Evolutionary conservation across 2,888 invertebrate genomes (phyloP).

Genomic region (Polyommatus iphigenia): DNA sequence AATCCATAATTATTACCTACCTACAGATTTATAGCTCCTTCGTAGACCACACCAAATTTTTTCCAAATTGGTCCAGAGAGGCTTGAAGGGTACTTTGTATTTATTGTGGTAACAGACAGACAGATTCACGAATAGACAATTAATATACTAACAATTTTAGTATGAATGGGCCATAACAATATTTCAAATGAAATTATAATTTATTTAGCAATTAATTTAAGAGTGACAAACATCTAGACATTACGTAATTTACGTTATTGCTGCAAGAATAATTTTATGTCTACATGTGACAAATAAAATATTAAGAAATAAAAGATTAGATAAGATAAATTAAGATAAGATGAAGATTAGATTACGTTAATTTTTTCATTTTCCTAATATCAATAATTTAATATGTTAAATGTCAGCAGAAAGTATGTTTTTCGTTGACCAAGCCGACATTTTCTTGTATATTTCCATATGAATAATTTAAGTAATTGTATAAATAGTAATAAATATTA

Average conservation of each 20-base stretch:
- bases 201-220: background rate
- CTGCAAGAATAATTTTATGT: background rate
- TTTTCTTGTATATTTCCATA: background rate
- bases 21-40: too few relatives aligned
- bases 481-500: background rate
- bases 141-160: too few relatives aligned
- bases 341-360: background rate
- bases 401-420: background rate
- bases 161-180: background rate
- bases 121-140: too few relatives aligned
- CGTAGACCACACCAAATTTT: too few relatives aligned
- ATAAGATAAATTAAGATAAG: background rate
- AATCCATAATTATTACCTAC: too few relatives aligned
- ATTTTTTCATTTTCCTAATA: background rate
- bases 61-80: too few relatives aligned
- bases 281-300: background rate
- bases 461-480: background rate
- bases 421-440: background rate
- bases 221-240: background rate
- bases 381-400: background rate
- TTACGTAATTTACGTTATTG: background rate
- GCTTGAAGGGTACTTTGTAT: too few relatives aligned
- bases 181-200: background rate
- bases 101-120: too few relatives aligned
- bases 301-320: conserved; percentile 2